Conservation (phyloP, 2,888 invertebrate species). For the Athrips mouffetella region DNA sequence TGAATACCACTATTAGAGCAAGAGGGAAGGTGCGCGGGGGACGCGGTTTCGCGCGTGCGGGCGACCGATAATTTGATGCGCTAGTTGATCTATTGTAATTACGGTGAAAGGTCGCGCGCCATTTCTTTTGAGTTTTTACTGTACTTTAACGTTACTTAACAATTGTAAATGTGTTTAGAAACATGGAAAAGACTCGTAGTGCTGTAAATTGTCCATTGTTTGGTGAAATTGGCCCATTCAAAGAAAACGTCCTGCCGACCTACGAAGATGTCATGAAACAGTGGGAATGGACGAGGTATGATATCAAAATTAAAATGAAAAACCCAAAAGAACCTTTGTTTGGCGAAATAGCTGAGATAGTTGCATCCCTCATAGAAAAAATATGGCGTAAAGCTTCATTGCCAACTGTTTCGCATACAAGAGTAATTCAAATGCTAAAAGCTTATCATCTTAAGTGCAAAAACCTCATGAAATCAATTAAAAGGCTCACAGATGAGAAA, state of each 20-base stretch:
- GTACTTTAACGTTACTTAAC: background rate
- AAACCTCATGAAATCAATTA: conserved; percentile 19
- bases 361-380: conserved; percentile 15
- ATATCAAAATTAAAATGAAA: conserved; percentile 18
- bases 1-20: no score
- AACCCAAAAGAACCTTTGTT: conserved; percentile 20
- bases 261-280: conserved; percentile 12
- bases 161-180: background rate
- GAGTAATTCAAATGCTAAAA: conserved; percentile 21
- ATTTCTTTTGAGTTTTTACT: background rate
- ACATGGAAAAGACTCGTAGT: conserved; percentile 14
- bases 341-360: conserved; percentile 20
- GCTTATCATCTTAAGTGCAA: conserved; percentile 23
- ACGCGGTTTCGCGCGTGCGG: background rate
- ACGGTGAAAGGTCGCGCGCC: background rate
- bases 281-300: conserved; percentile 1
- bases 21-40: no score
- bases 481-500: conserved; percentile 7
- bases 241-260: conserved; percentile 14
- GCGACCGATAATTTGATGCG: background rate
- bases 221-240: background rate
- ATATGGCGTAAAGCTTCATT: conserved; percentile 22
- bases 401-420: conserved; percentile 17
- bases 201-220: conserved; percentile 16
- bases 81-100: background rate